Evolutionary conservation across 2,888 invertebrate species (phyloP).

Genomic region (Eledona agricola): DNA sequence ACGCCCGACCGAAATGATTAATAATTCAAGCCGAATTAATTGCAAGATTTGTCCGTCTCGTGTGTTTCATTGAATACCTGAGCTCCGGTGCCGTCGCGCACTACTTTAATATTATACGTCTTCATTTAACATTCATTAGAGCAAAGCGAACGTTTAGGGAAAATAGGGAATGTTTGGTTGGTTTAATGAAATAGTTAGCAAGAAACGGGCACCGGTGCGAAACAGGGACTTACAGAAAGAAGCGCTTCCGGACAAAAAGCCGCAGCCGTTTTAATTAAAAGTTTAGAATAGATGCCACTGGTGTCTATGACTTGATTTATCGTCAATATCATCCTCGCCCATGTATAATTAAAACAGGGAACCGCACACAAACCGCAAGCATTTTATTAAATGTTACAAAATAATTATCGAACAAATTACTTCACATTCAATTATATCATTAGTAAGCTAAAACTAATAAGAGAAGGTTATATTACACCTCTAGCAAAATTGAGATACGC

Average conservation of each 20-base stretch:
- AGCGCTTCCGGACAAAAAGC: slow-evolving; percentile 21
- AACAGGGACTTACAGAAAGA: slow-evolving; percentile 20
- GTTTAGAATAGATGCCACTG: slow-evolving; percentile 28
- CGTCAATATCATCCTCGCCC: slow-evolving; percentile 18
- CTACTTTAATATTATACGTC: slow-evolving; percentile 25
- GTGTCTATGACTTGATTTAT: slow-evolving; percentile 35
- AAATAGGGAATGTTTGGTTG: slow-evolving; percentile 32
- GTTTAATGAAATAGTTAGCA: slow-evolving; percentile 37
- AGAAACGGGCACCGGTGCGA: slow-evolving; percentile 25
- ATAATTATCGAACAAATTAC: no score
- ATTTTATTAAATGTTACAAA: no score
- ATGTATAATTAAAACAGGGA: slow-evolving; percentile 24
- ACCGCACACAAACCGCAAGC: no score
- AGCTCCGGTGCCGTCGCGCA: slow-evolving; percentile 6
- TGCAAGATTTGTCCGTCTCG: slow-evolving; percentile 8
- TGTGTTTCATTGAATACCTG: slow-evolving; percentile 11
- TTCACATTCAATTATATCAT: no score
- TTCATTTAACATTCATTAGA: slow-evolving; percentile 29
- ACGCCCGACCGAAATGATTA: not conserved
- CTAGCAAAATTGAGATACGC: no score
- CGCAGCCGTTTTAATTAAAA: slow-evolving; percentile 36
- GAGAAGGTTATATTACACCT: no score
- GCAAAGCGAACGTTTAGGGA: slow-evolving; percentile 22
- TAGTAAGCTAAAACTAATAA: no score
- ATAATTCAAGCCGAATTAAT: slow-evolving; percentile 5